These are phyloP conservation scores for Petrocephalus zakoni DNA, from an alignment of 2,113 vertebrate species.

Conservation along the genomic window DNA sequence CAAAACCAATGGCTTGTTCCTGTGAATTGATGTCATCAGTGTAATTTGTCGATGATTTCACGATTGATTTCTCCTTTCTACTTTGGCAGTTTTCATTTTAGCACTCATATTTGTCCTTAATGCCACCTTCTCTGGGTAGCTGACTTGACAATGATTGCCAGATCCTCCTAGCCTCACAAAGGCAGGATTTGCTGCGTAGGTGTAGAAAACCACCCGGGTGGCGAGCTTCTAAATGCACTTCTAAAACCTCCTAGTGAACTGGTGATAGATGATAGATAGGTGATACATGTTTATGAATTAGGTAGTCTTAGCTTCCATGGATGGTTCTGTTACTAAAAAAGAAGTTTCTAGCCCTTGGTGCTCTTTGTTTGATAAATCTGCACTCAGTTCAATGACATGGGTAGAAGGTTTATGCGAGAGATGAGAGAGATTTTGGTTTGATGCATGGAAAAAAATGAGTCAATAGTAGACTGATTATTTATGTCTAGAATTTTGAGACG, in stretches of 20 bases:
- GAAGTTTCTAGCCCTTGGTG: conserved; percentile 60
- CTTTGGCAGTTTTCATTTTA: not conserved
- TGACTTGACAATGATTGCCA: not conserved
- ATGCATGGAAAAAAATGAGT: not conserved
- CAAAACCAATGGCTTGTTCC: not conserved
- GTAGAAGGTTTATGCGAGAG: conserved; percentile 36
- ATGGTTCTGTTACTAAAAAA: conserved; percentile 25
- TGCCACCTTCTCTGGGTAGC: not conserved
- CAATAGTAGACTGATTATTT: not conserved
- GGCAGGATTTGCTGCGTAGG: not conserved
- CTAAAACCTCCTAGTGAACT: not conserved
- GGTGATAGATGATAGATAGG: no score
- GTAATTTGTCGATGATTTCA: not conserved
- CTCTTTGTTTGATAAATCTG: conserved; percentile 50
- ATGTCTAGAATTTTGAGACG: not conserved
- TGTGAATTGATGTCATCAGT: not conserved
- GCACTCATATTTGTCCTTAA: not conserved
- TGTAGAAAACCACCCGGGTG: not conserved
- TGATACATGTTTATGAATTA: not conserved
- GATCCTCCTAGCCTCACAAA: not conserved
- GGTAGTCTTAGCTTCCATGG: not conserved
- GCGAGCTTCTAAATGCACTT: no score
- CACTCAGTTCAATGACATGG: conserved; percentile 55
- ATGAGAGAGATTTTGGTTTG: conserved; percentile 27
- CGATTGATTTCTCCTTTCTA: not conserved